Evolutionary conservation across 2,113 vertebrate species (phyloP).

Genomic region (Machaerirhynchus nigripectus): DNA sequence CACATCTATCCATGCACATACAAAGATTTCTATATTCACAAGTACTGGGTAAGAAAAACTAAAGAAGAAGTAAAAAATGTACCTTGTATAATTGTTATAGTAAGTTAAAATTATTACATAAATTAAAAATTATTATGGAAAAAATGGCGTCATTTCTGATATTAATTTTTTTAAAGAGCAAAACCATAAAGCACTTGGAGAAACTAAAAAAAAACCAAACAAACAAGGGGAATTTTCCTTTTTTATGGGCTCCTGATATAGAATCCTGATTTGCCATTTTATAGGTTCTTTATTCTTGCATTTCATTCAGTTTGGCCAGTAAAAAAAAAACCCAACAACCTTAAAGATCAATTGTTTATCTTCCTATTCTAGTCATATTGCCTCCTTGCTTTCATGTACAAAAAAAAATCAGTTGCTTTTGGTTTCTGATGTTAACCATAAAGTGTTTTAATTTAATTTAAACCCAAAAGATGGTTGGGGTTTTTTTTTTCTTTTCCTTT

Average conservation of each 20-base stretch:
- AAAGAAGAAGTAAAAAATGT: not conserved
- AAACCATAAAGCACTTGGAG: not conserved
- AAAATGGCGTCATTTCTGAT: not conserved
- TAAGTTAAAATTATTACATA: not conserved
- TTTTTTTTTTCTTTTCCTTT: not conserved
- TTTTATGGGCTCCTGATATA: no score
- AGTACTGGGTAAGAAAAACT: not conserved
- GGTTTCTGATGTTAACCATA: not conserved
- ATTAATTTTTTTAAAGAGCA: not conserved
- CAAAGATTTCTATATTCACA: not conserved
- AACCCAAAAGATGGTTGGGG: not conserved
- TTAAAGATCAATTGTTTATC: not conserved
- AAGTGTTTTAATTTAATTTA: not conserved
- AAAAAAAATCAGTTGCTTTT: not conserved
- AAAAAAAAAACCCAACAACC: not conserved
- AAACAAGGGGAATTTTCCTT: not conserved
- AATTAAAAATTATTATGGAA: not conserved
- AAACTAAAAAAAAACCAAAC: not conserved
- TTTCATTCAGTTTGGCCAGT: not conserved
- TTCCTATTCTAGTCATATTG: not conserved
- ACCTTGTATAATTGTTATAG: not conserved
- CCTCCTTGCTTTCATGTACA: not conserved
- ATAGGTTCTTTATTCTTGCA: not conserved
- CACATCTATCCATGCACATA: not conserved
- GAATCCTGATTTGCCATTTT: not conserved